These are phyloP conservation scores for Nansenia antarctica DNA, from an alignment of 2,113 vertebrate species.

Conservation along the genomic window DNA sequence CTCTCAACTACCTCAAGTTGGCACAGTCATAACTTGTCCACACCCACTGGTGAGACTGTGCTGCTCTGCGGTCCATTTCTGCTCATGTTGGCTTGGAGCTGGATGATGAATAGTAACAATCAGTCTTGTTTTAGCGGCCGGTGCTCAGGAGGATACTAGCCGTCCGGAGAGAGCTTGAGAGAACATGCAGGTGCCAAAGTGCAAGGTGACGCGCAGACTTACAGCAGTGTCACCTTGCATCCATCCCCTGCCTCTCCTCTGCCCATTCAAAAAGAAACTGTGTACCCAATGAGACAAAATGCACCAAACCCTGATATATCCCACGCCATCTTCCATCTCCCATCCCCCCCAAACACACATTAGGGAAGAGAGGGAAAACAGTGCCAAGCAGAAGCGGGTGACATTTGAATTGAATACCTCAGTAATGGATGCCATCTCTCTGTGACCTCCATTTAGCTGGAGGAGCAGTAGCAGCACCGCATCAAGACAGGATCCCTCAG, in stretches of 20 bases:
- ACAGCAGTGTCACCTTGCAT: conserved; percentile 73
- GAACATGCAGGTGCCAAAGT: conserved; percentile 50
- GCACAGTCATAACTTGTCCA: conserved; percentile 12
- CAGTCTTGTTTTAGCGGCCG: conserved; percentile 71
- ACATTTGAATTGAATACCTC: conserved; percentile 78
- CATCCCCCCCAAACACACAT: conserved; percentile 56
- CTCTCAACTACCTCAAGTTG: background rate
- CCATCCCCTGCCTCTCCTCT: conserved; percentile 38
- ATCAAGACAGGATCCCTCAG: conserved; percentile 37
- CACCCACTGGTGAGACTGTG: background rate
- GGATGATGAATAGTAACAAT: conserved; percentile 75
- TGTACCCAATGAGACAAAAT: conserved; percentile 48
- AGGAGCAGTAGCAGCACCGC: conserved; percentile 54
- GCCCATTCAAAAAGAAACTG: conserved; percentile 42
- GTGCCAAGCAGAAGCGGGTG: conserved; percentile 72
- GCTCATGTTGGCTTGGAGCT: conserved; percentile 28
- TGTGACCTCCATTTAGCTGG: conserved; percentile 76
- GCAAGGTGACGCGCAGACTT: conserved; percentile 68
- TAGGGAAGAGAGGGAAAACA: conserved; percentile 61
- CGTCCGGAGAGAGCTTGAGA: conserved; percentile 43
- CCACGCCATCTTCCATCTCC: background rate
- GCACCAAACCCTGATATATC: conserved; percentile 23
- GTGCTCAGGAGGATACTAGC: conserved; percentile 73
- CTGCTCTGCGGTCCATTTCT: background rate
- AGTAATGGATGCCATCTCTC: conserved; percentile 72